Base-by-base conservation (phyloP, 2,888 invertebrate genomes). In the Cheilosia impressa region DNA sequence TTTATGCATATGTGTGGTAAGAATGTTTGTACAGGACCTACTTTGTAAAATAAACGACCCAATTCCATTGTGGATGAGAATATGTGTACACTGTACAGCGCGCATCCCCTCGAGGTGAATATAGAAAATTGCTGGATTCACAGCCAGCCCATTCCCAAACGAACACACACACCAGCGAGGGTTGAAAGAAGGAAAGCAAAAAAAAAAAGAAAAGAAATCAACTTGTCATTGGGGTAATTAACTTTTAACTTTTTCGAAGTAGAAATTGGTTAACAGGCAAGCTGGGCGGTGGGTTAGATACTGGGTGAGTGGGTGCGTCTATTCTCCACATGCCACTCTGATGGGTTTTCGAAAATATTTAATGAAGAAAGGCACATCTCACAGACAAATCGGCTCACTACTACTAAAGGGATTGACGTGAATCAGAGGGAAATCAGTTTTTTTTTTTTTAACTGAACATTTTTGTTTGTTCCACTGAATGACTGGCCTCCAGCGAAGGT, bases 141-240 rank as follows among this genome's bases (percentile, higher is more conserved):
- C 68, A 62, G 38, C 45, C 22, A 72, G 27, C 34, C 24, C 22
- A 10, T 19, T 7, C 15, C 47, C 65, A 19, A 60, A 62, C 6
- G 1, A 5, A 31, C 31, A 60, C 15, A 27, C 34, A 4, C 17
- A 4, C 5, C 50, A n/a, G 31, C 17, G 19, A 22, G 60, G 69
- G 13, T 34, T 27, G 55, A 63, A 50, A 52, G 41, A 72, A 79
- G 41, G 63, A 52, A 53, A n/a, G 0, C 0, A 10, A 34, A 34
- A 0, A 17, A 22, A 10, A 34, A 5, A 19, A n/a, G 66, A 43
- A 22, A 78, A 78, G 66, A 78, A 78, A 62, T 73, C 72, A 73
- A 83, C 78, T 63, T 78, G 82, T 83, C 82, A 83, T 78, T 68
- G 73, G 66, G 66, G 66, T 75, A 80, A 73, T 80, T 80, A 80